phyloP scores from a whole-genome alignment of 2,797 vertebrate genomes.

The Okamejei kenojei region DNA sequence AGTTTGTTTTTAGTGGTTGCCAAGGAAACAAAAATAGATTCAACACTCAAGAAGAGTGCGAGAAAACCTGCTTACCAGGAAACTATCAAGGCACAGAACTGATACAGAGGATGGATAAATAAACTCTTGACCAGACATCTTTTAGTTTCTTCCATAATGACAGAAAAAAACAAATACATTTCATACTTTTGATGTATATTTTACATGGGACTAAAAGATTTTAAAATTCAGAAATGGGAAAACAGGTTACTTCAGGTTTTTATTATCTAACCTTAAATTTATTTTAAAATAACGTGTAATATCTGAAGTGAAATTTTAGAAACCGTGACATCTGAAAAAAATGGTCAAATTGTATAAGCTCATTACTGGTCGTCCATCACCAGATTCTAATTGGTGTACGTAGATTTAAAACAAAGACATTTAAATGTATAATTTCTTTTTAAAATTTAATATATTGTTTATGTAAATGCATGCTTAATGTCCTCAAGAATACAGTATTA shows the following conservation, averaged over 20 bases:
- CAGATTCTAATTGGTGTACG: constrained; percentile 37
- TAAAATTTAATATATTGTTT: constrained; percentile 68
- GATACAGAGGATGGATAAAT: constrained; percentile 31
- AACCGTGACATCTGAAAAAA: constrained; percentile 27
- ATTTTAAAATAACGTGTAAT: constrained; percentile 38
- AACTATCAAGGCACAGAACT: constrained; percentile 16
- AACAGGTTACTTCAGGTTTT: constrained; percentile 37
- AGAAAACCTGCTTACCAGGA: constrained; percentile 34
- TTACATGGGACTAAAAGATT: constrained; percentile 38
- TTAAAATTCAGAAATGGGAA: constrained; percentile 35
- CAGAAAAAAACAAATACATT: constrained; percentile 28
- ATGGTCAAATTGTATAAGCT: not conserved
- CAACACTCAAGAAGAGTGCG: constrained; percentile 16
- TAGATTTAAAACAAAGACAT: constrained; percentile 58
- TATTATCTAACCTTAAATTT: constrained; percentile 37
- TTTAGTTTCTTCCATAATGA: constrained; percentile 36
- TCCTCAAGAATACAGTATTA: constrained; percentile 58
- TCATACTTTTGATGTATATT: constrained; percentile 37
- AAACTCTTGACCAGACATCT: constrained; percentile 13
- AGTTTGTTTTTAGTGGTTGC: constrained; percentile 28
- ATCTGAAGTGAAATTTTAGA: constrained; percentile 32
- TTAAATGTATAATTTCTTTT: constrained; percentile 66
- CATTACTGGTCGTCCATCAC: constrained; percentile 12
- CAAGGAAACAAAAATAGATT: constrained; percentile 36
- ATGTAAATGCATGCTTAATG: constrained; percentile 64